These are phyloP conservation scores for Drosophila nigricruria DNA, from an alignment of 2,888 invertebrate genomes.

Conservation along the genomic window DNA sequence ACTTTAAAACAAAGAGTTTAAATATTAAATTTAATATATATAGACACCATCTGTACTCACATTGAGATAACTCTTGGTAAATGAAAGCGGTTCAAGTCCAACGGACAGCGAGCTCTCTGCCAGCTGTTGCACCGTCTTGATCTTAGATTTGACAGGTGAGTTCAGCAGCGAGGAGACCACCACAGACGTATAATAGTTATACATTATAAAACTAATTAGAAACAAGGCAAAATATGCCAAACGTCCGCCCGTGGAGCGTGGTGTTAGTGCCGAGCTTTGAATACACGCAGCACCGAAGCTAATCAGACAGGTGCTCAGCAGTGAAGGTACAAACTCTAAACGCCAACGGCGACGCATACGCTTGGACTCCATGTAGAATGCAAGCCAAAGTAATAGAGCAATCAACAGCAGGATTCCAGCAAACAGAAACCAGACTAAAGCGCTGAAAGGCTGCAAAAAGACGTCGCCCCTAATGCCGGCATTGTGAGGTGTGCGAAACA, in stretches of 20 bases:
- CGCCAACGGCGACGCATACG: conserved; percentile 39
- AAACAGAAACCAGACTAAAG: conserved; percentile 86
- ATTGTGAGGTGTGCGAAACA: conserved; percentile 87
- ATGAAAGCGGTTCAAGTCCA: conserved; percentile 86
- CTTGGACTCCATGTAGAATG: conserved; percentile 75
- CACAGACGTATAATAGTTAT: conserved; percentile 88
- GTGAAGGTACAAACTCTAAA: conserved; percentile 74
- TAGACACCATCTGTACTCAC: conserved; percentile 56
- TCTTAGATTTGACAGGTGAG: conserved; percentile 86
- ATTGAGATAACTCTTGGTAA: conserved; percentile 77
- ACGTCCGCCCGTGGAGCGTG: conserved; percentile 85
- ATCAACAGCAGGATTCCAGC: conserved; percentile 82
- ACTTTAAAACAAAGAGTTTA: conserved; percentile 40
- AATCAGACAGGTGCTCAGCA: conserved; percentile 80
- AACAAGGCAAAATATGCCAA: conserved; percentile 75
- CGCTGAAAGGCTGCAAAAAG: conserved; percentile 87
- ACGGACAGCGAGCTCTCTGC: conserved; percentile 86
- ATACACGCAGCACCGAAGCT: conserved; percentile 86
- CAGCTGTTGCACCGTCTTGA: conserved; percentile 86
- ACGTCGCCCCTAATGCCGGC: conserved; percentile 87
- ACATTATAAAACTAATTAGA: conserved; percentile 86
- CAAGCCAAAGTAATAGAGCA: conserved; percentile 81
- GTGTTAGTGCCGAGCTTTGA: conserved; percentile 85
- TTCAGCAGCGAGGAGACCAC: conserved; percentile 88
- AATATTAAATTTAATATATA: too few relatives aligned